phyloP scores from a whole-genome alignment of 1,140 invertebrate species.

The Drosophila chauvacae region DNA sequence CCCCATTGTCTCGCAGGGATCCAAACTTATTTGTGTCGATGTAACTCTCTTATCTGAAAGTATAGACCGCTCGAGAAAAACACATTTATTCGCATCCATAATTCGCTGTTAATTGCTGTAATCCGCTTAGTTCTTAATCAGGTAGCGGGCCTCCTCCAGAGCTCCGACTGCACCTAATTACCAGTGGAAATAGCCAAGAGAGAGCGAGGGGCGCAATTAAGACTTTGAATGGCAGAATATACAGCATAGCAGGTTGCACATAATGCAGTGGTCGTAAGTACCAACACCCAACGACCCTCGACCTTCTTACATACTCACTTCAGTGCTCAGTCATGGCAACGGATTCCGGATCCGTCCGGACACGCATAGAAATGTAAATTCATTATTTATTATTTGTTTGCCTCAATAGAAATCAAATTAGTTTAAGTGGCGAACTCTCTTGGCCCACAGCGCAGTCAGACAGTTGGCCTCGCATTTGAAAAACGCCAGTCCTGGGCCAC shows the following conservation, averaged over 20 bases:
- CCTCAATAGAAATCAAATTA: conserved; percentile 83
- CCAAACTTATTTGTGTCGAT: conserved; percentile 10
- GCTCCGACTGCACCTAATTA: conserved; percentile 44
- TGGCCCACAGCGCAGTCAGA: conserved; percentile 42
- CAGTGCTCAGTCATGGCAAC: conserved; percentile 37
- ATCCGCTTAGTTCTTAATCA: conserved; percentile 66
- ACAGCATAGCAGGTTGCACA: conserved; percentile 24
- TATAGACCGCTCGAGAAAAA: background rate
- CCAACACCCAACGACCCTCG: conserved; percentile 21
- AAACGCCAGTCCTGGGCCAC: conserved; percentile 59
- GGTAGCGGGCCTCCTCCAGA: conserved; percentile 23
- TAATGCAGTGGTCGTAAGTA: conserved; percentile 45
- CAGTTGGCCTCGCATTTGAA: conserved; percentile 70
- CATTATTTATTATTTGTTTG: conserved; percentile 84
- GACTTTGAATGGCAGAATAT: conserved; percentile 15
- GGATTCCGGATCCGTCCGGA: conserved; percentile 32
- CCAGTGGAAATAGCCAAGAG: conserved; percentile 12
- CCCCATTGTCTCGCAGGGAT: conserved; percentile 27
- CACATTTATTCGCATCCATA: conserved; percentile 32
- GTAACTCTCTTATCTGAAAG: conserved; percentile 1
- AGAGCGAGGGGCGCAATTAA: conserved; percentile 35
- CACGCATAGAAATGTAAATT: conserved; percentile 83
- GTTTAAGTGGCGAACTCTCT: conserved; percentile 71
- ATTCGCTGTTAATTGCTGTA: conserved; percentile 65
- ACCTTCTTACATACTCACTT: conserved; percentile 36